Evolutionary conservation across 2,888 invertebrate genomes (phyloP).

Genomic region (Heliconius sara): DNA sequence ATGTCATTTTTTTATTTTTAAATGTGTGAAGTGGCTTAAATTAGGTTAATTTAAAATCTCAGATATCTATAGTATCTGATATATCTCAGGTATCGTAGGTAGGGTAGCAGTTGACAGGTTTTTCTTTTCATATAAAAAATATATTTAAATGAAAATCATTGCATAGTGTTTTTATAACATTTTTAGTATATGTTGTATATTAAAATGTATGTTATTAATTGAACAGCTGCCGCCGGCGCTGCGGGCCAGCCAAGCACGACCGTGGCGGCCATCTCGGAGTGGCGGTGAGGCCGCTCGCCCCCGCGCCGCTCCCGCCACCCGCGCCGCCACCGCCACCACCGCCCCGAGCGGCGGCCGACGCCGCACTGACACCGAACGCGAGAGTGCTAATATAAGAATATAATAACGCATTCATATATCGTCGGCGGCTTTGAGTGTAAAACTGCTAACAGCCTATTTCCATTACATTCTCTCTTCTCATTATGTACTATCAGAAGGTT

Average conservation of each 20-base stretch:
- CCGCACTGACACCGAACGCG: neutral
- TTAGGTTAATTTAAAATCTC: neutral
- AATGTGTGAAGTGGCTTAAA: constrained; percentile 17
- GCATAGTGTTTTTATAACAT: neutral
- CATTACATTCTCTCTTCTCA: neutral
- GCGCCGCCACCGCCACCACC: constrained; percentile 39
- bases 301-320: constrained; percentile 51
- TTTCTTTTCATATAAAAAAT: neutral
- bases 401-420: constrained; percentile 70
- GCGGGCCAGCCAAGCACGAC: constrained; percentile 85
- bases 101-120: constrained; percentile 26
- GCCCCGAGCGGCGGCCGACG: constrained; percentile 19
- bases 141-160: neutral
- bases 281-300: constrained; percentile 82
- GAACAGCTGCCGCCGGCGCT: constrained; percentile 58
- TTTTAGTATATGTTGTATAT: neutral
- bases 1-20: neutral
- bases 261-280: constrained; percentile 83
- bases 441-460: neutral
- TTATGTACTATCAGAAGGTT: neutral
- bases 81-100: neutral
- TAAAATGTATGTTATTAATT: neutral
- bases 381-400: constrained; percentile 13
- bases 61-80: neutral
- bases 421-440: neutral